Evolutionary conservation across 2,888 invertebrate genomes (phyloP).

Genomic region (Folsomia manolachei): DNA sequence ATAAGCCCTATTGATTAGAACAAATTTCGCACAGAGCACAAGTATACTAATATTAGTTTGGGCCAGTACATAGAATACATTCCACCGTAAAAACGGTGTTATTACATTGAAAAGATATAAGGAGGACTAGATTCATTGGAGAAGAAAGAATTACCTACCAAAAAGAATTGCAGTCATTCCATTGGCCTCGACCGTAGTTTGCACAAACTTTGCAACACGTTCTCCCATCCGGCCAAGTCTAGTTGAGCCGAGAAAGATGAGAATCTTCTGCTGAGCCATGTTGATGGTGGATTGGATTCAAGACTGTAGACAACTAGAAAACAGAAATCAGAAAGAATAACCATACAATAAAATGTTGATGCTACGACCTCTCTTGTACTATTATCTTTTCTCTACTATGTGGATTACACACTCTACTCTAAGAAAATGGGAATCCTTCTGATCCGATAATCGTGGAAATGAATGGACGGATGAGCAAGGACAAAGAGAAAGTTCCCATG

Average conservation of each 20-base stretch:
- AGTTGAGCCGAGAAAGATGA: conserved; percentile 51
- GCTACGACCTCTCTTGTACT: neutral
- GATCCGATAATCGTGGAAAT: neutral
- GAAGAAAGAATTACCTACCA: too few species aligned
- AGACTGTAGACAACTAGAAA: neutral
- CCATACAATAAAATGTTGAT: neutral
- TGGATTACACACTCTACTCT: too few species aligned
- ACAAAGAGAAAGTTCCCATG: neutral
- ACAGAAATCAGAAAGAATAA: neutral
- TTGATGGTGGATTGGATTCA: too few species aligned
- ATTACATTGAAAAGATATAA: too few species aligned
- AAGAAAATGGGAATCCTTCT: neutral
- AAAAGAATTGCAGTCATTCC: conserved; percentile 52
- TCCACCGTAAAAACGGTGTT: too few species aligned
- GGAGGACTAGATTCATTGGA: too few species aligned
- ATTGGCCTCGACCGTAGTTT: conserved; percentile 47
- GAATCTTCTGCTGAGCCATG: conserved; percentile 40
- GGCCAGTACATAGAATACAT: too few species aligned
- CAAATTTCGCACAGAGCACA: neutral
- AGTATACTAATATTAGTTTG: neutral
- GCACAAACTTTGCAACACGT: conserved; percentile 52
- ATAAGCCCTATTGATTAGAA: neutral
- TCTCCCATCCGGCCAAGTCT: conserved; percentile 51
- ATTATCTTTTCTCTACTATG: too few species aligned
- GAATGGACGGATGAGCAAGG: neutral